Evolutionary conservation across 2,888 invertebrate genomes (phyloP).

Genomic region (Monoplex corrugatus): DNA sequence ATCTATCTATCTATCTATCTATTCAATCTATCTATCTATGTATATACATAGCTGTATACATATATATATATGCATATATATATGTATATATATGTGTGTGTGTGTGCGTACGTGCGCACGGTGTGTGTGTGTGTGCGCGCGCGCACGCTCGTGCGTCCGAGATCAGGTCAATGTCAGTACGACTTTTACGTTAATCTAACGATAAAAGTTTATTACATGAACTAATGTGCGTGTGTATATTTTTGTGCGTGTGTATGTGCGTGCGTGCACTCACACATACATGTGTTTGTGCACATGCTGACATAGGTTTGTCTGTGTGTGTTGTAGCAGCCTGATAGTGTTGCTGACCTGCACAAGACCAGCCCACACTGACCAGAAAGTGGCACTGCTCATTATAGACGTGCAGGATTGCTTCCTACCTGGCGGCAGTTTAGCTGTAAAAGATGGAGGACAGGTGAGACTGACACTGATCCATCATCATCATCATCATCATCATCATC

Average conservation of each 20-base stretch:
- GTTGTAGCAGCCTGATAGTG: neutral
- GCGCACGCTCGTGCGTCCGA: neutral
- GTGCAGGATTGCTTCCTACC: constrained; percentile 76
- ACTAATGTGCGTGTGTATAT: neutral
- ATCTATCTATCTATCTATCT: too few relatives aligned
- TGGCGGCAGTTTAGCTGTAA: constrained; percentile 70
- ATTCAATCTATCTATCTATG: too few relatives aligned
- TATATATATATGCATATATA: too few relatives aligned
- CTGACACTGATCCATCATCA: too few relatives aligned
- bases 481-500: too few relatives aligned
- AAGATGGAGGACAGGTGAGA: constrained; percentile 67
- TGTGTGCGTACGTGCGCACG: neutral
- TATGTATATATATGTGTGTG: neutral
- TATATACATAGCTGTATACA: too few relatives aligned
- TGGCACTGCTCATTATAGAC: constrained; percentile 73
- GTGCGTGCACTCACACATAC: neutral
- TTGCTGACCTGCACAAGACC: neutral
- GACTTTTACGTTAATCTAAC: too few relatives aligned
- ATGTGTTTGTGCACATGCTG: neutral
- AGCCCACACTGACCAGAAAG: neutral
- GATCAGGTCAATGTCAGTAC: too few relatives aligned
- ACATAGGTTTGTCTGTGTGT: too few relatives aligned
- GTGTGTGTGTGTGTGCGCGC: neutral
- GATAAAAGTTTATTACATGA: too few relatives aligned
- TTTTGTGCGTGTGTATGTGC: neutral